These are phyloP conservation scores for Myzus persicae DNA, from an alignment of 1,140 invertebrate species.

Conservation along the genomic window DNA sequence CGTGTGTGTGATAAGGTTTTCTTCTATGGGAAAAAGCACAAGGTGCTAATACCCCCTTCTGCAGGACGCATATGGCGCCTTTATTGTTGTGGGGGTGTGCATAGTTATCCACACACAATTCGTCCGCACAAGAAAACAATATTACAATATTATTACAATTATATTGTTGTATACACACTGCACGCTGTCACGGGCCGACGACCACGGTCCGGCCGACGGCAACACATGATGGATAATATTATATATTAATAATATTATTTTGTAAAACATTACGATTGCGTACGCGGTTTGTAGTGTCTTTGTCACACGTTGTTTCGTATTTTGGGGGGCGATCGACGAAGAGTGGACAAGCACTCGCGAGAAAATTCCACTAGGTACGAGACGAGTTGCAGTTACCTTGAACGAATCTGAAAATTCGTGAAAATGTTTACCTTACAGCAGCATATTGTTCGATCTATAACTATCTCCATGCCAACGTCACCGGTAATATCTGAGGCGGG, in stretches of 20 bases:
- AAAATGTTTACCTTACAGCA: too few species aligned
- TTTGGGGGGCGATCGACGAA: not conserved
- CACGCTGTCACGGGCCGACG: not conserved
- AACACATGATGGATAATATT: not conserved
- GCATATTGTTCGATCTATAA: too few species aligned
- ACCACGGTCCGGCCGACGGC: not conserved
- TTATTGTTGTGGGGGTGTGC: not conserved
- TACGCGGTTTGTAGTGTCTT: not conserved
- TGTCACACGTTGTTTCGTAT: not conserved
- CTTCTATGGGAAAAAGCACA: conserved; percentile 51
- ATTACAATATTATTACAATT: not conserved
- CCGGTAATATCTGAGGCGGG: not conserved
- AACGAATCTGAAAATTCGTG: not conserved
- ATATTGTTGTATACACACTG: not conserved
- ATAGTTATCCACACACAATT: too few species aligned
- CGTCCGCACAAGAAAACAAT: not conserved
- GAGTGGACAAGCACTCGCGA: too few species aligned
- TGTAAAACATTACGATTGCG: too few species aligned
- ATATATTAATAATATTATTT: not conserved
- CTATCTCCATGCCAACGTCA: not conserved
- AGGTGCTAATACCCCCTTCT: conserved; percentile 36
- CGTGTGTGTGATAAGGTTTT: not conserved
- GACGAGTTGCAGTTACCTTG: too few species aligned
- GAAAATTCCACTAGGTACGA: not conserved
- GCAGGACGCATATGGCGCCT: conserved; percentile 34